These are phyloP conservation scores for Lophotriccus pileatus DNA, from an alignment of 2,797 vertebrate species.

Conservation along the genomic window DNA sequence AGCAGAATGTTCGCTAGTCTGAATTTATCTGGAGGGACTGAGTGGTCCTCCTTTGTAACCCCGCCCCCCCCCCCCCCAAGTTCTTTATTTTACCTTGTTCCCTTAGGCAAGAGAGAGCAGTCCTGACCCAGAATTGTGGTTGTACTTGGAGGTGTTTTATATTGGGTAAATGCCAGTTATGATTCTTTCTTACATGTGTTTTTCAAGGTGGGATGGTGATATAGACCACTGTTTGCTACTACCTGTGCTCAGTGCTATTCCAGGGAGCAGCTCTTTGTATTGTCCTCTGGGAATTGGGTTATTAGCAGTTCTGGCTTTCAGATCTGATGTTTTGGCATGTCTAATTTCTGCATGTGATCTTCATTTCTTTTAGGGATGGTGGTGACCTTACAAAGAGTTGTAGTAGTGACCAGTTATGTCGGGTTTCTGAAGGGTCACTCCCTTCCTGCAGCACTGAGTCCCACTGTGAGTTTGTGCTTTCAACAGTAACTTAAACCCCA, in stretches of 20 bases:
- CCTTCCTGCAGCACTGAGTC: neutral
- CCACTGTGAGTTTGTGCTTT: neutral
- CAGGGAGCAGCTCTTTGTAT: neutral
- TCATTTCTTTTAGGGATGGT: neutral
- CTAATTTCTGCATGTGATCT: too few species aligned
- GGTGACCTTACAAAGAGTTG: neutral
- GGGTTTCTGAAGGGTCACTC: neutral
- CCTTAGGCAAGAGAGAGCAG: neutral
- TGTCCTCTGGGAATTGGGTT: neutral
- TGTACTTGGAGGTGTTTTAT: neutral
- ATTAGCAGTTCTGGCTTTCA: neutral
- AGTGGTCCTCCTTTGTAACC: neutral
- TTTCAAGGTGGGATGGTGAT: neutral
- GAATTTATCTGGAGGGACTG: neutral
- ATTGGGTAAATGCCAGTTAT: neutral
- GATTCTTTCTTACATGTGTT: neutral
- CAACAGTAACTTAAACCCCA: rapidly evolving
- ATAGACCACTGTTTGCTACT: neutral
- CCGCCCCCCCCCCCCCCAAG: too few species aligned
- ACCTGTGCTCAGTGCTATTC: rapidly evolving
- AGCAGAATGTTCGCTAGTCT: neutral
- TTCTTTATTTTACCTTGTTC: neutral
- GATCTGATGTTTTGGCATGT: neutral
- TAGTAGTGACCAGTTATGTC: neutral
- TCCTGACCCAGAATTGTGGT: neutral